Percentiles rank a stretch among this genome's conserved stretches.
These are phyloP conservation scores for Geopemphigus sp. DNA, from an alignment of 1,140 invertebrate species.

Conservation along the genomic window DNA sequence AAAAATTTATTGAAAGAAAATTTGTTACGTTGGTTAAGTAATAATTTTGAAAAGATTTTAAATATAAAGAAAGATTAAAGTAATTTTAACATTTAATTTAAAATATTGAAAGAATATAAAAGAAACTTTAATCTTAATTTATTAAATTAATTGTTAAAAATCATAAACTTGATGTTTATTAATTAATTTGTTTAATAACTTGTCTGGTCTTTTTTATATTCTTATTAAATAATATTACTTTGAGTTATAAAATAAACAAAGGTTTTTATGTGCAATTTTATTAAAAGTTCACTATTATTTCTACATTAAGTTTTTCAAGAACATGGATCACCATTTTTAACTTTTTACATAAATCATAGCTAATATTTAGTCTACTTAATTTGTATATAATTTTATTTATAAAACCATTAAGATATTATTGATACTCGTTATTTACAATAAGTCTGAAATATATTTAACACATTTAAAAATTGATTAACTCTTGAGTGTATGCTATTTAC, in stretches of 20 bases:
- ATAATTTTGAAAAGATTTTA: too few relatives aligned
- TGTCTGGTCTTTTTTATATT: too few relatives aligned
- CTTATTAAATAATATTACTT: too few relatives aligned
- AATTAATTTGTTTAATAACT: too few relatives aligned
- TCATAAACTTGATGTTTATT: too few relatives aligned
- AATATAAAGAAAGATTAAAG: too few relatives aligned
- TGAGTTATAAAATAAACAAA: not conserved
- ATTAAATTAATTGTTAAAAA: too few relatives aligned
- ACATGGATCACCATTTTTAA: not conserved
- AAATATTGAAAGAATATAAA: too few relatives aligned
- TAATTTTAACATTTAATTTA: too few relatives aligned
- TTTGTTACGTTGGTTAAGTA: too few relatives aligned
- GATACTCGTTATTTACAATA: not conserved
- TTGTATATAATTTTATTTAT: not conserved
- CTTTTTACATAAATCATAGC: not conserved
- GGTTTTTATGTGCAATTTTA: conserved; percentile 15
- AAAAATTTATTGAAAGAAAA: too few relatives aligned
- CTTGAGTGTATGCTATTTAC: not conserved
- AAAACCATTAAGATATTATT: not conserved
- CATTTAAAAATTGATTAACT: not conserved
- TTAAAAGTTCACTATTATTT: not conserved
- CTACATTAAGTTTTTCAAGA: conserved; percentile 6
- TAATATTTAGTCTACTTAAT: not conserved
- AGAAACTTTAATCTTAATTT: too few relatives aligned
- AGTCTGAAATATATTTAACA: not conserved